Percentiles rank a stretch among this genome's conserved stretches.
Evolutionary conservation across 2,888 invertebrate genomes (phyloP).

Genomic region (Chloroclysta siterata): DNA sequence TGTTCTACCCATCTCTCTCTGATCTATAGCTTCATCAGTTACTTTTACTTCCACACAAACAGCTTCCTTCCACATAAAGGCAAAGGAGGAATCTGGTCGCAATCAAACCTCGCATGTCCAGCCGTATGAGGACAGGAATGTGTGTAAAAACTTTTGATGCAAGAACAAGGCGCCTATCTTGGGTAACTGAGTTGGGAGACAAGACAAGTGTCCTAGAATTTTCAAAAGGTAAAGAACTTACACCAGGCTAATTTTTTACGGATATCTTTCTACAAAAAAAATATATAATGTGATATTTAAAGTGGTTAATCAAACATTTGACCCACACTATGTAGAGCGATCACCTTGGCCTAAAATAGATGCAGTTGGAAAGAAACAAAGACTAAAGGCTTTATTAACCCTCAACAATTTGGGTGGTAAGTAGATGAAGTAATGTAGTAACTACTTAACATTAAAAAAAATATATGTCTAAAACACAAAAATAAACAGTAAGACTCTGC

Average conservation of each 20-base stretch:
- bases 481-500: too few species aligned
- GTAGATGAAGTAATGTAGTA: too few species aligned
- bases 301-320: too few species aligned
- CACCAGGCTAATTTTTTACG: not conserved
- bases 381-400: too few species aligned
- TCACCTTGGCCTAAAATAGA: too few species aligned
- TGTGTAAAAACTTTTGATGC: constrained; percentile 25
- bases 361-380: too few species aligned
- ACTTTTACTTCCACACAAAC: not conserved
- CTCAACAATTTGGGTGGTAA: too few species aligned
- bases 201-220: constrained; percentile 21
- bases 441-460: too few species aligned
- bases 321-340: too few species aligned
- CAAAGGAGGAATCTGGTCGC: constrained; percentile 15
- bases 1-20: not conserved
- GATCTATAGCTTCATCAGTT: not conserved
- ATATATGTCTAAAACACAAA: too few species aligned
- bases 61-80: constrained; percentile 8
- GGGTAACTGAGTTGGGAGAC: constrained; percentile 16
- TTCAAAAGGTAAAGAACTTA: constrained; percentile 10
- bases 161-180: constrained; percentile 24
- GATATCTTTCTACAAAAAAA: too few species aligned
- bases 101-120: constrained; percentile 21
- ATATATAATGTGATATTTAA: too few species aligned
- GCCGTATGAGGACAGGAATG: constrained; percentile 20